Evolutionary conservation across 2,888 invertebrate genomes (phyloP), one percentile per base, ranked within the genome.

Genomic region (Boloria euphrosyne): DNA sequence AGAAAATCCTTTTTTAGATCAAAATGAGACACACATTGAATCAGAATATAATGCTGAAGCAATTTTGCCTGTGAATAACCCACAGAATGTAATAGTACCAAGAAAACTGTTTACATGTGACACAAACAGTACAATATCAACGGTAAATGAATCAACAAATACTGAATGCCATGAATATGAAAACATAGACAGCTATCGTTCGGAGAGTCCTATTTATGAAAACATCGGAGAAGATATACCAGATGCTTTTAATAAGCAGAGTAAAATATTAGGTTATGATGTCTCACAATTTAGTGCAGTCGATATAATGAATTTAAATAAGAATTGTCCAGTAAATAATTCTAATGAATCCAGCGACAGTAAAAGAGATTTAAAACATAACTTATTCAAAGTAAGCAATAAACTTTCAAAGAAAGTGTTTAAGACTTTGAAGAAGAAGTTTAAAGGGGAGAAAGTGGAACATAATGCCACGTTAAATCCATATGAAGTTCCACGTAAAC

Each of bases 221-320:
- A 90, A 90, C 65, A 82, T 90, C 17, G 73, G 74, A 43, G 86
- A 83, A 3, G 84, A 83, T 62, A 27, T 63, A 13, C 78, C 79
- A 38, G 84, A 86, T 46, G 49, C 61, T 65, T 80, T 79, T 31
- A 92, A 92, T 67, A 93, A 93, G 69, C 92, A 91, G 76, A 92
- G 92, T 65, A 90, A 92, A 77, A 82, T 93, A n/a, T 73, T 93
- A 43, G 93, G 93, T 0, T 83, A 79, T 68, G 91, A 93, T 61
- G 92, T 93, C 0, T 90, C 92, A 1, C 85, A 86, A 4, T 92
- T 92, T 68, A 89, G 84, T 72, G 85, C 87, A 10, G 66, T 81
- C 31, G 92, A 92, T 63, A 93, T 92, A 2, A 83, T 92, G 78
- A 91, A 91, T 69, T 68, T 90, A n/a, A 90, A 90, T 55, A 90